Base-by-base conservation (phyloP, 2,113 vertebrate species). In the Aptenodytes forsteri region DNA sequence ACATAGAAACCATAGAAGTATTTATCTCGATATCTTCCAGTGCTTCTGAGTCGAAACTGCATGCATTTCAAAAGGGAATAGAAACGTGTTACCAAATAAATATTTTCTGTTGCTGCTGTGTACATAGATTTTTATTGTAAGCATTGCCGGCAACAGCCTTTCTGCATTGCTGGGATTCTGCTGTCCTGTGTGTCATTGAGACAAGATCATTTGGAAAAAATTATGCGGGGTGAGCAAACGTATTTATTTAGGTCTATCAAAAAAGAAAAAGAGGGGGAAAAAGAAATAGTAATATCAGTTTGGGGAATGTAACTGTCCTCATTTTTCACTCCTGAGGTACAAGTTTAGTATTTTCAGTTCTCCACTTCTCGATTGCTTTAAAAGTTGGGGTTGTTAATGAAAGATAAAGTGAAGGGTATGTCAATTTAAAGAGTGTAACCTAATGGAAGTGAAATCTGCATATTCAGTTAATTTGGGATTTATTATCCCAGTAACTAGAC, bases 401-500 rank as follows among this genome's bases (percentile, higher is more conserved):
- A 95, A 97, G 94, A 96, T 92, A 77, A 96, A 92, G 72, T 66
- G 97, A 98, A 96, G 95, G 94, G 93, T 90, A 94, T 83, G 94
- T 67, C 97, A 97, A 76, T 97, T 97, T 97, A 93, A 97, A 96
- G 98, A 87, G 95, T 90, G 93, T 90, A 97, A 90, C 96, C 96
- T 98, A 98, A 96, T 96, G 96, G 94, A 96, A 97, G 75, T 38
- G 78, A 96, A 97, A 97, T 97, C 95, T 97, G 91, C 93, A 96
- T 96, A 96, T 94, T 97, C 92, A 92, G 94, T 98, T 98, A 97
- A 97, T 98, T 98, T 98, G 87, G 98, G 98, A 98, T 97, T 98
- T 98, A 98, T 97, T 98, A 98, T 98, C 97, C 98, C 94, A 96
- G 97, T 97, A 98, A 98, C 96, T 97, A 94, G 97, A 98, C 98